Conservation (phyloP, 2,888 invertebrate species). For the Andrena hattorfiana region DNA sequence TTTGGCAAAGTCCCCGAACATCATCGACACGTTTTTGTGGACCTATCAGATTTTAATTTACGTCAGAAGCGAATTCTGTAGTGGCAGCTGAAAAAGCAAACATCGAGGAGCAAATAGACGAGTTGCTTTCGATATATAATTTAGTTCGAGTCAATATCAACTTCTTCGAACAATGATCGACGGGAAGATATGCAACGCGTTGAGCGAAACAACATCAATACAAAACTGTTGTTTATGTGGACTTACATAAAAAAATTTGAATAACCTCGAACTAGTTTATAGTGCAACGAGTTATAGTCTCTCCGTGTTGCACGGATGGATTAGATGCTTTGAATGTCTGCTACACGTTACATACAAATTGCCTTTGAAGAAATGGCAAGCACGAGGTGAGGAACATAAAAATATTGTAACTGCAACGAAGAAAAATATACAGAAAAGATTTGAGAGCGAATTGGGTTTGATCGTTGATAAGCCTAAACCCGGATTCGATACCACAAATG, state of each 20-base stretch:
- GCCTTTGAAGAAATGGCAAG: not conserved
- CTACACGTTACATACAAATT: not conserved
- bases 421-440: not conserved
- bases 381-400: not conserved
- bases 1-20: not conserved
- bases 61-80: too few relatives aligned
- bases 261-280: slow-evolving; percentile 1
- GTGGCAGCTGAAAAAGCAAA: too few relatives aligned
- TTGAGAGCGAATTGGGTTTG: not conserved
- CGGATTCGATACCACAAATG: not conserved
- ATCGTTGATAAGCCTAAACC: not conserved
- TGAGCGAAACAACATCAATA: not conserved
- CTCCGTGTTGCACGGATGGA: not conserved
- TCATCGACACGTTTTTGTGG: too few relatives aligned
- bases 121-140: not conserved
- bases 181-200: not conserved
- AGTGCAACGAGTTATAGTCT: not conserved
- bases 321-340: slow-evolving; percentile 3
- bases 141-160: not conserved
- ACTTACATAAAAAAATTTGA: not conserved
- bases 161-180: not conserved
- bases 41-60: too few relatives aligned
- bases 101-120: not conserved
- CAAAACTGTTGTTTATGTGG: not conserved
- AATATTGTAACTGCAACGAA: not conserved